Evolutionary conservation across 2,888 invertebrate genomes (phyloP).

Genomic region (Pinctada fucata): DNA sequence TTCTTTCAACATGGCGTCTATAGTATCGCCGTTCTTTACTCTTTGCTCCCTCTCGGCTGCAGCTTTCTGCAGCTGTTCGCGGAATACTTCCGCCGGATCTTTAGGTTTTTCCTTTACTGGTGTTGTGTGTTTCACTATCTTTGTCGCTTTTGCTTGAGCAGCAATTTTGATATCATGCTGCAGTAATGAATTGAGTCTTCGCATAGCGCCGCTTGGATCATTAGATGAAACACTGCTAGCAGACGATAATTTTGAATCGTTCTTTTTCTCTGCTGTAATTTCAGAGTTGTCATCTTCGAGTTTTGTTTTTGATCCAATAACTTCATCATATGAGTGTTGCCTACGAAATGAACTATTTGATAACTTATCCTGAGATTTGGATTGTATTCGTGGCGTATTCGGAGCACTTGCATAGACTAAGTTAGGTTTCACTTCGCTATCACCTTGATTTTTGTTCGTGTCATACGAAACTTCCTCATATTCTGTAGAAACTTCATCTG

Average conservation of each 20-base stretch:
- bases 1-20: slow-evolving; percentile 50
- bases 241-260: slow-evolving; percentile 44
- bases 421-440: slow-evolving; percentile 31
- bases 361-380: slow-evolving; percentile 7
- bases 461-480: slow-evolving; percentile 14
- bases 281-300: slow-evolving; percentile 17
- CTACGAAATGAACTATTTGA: slow-evolving; percentile 30
- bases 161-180: slow-evolving; percentile 66
- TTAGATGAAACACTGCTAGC: slow-evolving; percentile 29
- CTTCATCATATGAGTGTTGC: slow-evolving; percentile 36
- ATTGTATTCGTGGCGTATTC: slow-evolving; percentile 12
- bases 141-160: slow-evolving; percentile 58
- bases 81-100: slow-evolving; percentile 60
- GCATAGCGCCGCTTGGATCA: slow-evolving; percentile 40
- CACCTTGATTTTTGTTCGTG: slow-evolving; percentile 14
- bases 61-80: slow-evolving; percentile 61
- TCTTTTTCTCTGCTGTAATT: slow-evolving; percentile 36
- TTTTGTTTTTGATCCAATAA: slow-evolving; percentile 35
- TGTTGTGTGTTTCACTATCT: slow-evolving; percentile 56
- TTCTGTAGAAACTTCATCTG: slow-evolving; percentile 20
- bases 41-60: slow-evolving; percentile 54
- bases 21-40: slow-evolving; percentile 48
- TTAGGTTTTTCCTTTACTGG: slow-evolving; percentile 59
- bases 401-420: slow-evolving; percentile 28
- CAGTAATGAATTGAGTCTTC: slow-evolving; percentile 59